Evolutionary conservation across 2,888 invertebrate genomes (phyloP).

Genomic region (Perithous albicinctus): DNA sequence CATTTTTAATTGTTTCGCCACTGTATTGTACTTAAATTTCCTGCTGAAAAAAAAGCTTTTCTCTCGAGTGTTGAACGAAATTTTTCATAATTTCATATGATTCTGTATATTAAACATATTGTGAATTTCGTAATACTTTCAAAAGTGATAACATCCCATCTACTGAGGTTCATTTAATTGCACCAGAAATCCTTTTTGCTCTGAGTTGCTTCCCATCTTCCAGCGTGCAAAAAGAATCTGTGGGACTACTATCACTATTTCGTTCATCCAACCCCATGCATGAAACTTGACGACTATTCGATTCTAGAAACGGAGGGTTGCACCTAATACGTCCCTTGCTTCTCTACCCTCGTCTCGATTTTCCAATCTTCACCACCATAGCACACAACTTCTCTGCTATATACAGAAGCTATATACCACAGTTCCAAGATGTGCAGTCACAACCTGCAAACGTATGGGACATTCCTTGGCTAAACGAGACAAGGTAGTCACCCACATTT

Average conservation of each 20-base stretch:
- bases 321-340: conserved; percentile 31
- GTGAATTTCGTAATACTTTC: no score
- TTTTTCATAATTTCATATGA: no score
- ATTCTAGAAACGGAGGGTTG: not conserved
- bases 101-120: no score
- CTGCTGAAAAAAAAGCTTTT: no score
- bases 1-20: no score
- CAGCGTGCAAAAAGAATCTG: not conserved
- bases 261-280: not conserved
- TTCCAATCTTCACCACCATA: conserved; percentile 9
- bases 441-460: not conserved
- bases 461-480: no score
- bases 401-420: not conserved
- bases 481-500: no score
- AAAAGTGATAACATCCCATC: no score
- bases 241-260: conserved; percentile 3
- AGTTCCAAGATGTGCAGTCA: not conserved
- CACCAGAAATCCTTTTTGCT: no score
- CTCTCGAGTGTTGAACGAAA: no score
- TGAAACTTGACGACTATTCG: conserved; percentile 39
- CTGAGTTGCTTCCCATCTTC: not conserved
- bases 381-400: not conserved
- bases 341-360: conserved; percentile 36
- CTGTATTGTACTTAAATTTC: no score
- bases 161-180: no score